Percentiles rank a stretch among this genome's conserved stretches.
Evolutionary conservation across 2,888 invertebrate species (phyloP).

Genomic region (Panopea generosa): DNA sequence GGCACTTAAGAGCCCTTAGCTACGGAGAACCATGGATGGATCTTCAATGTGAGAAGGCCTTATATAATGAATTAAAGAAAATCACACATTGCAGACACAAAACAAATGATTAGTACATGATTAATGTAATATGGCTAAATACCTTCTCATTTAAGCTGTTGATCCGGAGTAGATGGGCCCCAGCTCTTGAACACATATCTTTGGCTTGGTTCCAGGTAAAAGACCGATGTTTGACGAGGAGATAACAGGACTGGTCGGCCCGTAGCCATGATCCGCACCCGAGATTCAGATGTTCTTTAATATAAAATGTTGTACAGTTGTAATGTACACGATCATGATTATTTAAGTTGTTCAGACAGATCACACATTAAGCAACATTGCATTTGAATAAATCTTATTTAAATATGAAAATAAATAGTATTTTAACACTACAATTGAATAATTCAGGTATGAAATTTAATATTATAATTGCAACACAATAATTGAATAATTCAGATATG

Average conservation of each 20-base stretch:
- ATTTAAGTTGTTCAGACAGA: not conserved
- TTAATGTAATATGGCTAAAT: too few relatives aligned
- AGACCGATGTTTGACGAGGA: constrained; percentile 50
- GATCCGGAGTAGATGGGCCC: constrained; percentile 60
- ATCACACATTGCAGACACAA: too few relatives aligned
- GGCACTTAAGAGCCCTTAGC: too few relatives aligned
- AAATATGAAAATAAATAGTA: not conserved
- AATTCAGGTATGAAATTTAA: not conserved
- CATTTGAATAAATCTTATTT: not conserved
- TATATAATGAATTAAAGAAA: too few relatives aligned
- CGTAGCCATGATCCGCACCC: constrained; percentile 68
- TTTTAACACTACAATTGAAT: not conserved
- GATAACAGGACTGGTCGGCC: constrained; percentile 65
- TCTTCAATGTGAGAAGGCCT: too few relatives aligned
- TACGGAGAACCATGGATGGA: too few relatives aligned
- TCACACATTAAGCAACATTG: not conserved
- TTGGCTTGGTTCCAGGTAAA: constrained; percentile 58
- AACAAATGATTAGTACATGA: too few relatives aligned
- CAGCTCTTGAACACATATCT: constrained; percentile 45
- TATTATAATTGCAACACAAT: not conserved
- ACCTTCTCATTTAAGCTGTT: constrained; percentile 66
- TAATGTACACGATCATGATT: not conserved
- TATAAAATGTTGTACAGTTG: too few relatives aligned
- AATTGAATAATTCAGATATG: too few relatives aligned
- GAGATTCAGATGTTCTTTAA: constrained; percentile 52